Evolutionary conservation across 23 tunicate species (phyloP).

Genomic region (Halocynthia roretzi): DNA sequence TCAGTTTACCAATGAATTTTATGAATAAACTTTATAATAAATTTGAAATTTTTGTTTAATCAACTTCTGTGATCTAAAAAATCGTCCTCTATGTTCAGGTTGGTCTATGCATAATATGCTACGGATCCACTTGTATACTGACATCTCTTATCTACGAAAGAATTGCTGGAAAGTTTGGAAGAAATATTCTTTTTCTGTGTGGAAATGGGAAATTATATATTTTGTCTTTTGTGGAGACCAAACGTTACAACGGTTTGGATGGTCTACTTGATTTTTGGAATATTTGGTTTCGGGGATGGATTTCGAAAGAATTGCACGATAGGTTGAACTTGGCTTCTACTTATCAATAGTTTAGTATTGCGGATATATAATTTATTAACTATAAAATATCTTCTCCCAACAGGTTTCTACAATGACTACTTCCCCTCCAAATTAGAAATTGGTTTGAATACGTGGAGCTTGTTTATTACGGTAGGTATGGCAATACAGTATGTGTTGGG

Average conservation of each 20-base stretch:
- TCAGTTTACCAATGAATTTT: too few relatives aligned
- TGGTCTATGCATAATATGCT: constrained; percentile 29
- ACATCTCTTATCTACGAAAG: constrained; percentile 20
- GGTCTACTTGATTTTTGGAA: constrained; percentile 41
- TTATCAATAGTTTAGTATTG: too few relatives aligned
- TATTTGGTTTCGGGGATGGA: constrained; percentile 41
- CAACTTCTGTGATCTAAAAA: too few relatives aligned
- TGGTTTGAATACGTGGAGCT: too few relatives aligned
- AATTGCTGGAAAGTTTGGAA: constrained; percentile 17
- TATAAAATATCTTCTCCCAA: too few relatives aligned
- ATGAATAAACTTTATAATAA: too few relatives aligned
- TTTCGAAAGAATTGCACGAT: constrained; percentile 2
- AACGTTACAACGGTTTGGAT: constrained; percentile 37
- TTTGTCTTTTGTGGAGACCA: constrained; percentile 53
- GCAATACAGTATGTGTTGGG: constrained; percentile 21
- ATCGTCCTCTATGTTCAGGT: constrained; percentile 36
- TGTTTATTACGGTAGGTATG: background rate
- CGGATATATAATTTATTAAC: too few relatives aligned
- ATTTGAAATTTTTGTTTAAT: too few relatives aligned
- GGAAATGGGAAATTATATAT: constrained; percentile 31
- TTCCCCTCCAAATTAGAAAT: constrained; percentile 32
- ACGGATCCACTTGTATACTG: constrained; percentile 18
- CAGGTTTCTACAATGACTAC: constrained; percentile 12
- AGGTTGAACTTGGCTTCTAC: too few relatives aligned
- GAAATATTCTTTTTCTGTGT: constrained; percentile 21